phyloP scores from a whole-genome alignment of 2,888 invertebrate species.

The Microplitis deprimator region DNA sequence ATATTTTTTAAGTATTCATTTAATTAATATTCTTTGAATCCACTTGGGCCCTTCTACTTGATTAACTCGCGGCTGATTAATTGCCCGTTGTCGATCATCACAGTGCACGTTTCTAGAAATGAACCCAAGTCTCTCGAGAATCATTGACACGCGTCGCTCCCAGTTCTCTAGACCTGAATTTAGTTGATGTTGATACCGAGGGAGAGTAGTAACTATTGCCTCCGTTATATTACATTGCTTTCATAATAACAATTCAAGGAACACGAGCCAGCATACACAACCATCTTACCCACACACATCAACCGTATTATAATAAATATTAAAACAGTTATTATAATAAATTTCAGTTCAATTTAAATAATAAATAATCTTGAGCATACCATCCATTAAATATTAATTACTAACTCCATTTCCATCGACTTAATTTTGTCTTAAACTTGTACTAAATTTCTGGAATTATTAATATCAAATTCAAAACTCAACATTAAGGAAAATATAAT shows the following conservation, averaged over 20 bases:
- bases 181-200: conserved; percentile 19
- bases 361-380: not conserved
- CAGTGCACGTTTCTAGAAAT: conserved; percentile 30
- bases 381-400: not conserved
- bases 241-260: not conserved
- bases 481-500: not conserved
- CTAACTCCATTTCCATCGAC: not conserved
- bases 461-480: not conserved
- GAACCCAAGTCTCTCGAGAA: conserved; percentile 36
- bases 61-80: conserved; percentile 41
- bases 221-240: too few species aligned
- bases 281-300: not conserved
- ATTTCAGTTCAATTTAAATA: too few species aligned
- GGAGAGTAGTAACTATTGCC: conserved; percentile 4
- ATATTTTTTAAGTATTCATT: not conserved
- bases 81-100: conserved; percentile 31
- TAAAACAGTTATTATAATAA: too few species aligned
- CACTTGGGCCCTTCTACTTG: conserved; percentile 33
- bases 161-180: conserved; percentile 25
- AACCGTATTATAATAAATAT: too few species aligned
- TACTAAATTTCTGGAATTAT: not conserved
- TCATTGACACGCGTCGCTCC: conserved; percentile 39
- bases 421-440: not conserved
- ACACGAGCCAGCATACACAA: not conserved
- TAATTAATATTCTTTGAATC: conserved; percentile 25